A percentile compares a stretch with the other conserved stretches of the same genome.
Conservation (phyloP, 2,113 vertebrate genomes). For the Phalacrocorax aristotelis region DNA sequence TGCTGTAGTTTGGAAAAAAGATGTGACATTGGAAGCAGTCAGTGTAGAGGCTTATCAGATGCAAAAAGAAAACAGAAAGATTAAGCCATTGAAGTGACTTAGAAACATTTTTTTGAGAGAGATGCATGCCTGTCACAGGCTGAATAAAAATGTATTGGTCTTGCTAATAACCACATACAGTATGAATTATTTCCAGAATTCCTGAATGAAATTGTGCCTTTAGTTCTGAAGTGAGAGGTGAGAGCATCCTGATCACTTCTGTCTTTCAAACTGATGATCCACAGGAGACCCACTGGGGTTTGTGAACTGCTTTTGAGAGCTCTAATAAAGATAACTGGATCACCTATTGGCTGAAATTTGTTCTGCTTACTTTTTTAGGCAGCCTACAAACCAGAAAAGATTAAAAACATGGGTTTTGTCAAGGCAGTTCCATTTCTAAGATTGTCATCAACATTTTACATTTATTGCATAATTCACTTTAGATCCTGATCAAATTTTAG, state of each 20-base stretch:
- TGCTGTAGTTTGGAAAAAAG: not conserved
- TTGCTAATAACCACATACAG: not conserved
- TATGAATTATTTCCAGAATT: not conserved
- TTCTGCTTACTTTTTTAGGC: not conserved
- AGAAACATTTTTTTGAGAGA: not conserved
- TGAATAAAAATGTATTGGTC: not conserved
- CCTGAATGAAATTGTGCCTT: not conserved
- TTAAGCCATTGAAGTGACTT: not conserved
- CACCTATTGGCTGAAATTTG: not conserved
- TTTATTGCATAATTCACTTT: not conserved
- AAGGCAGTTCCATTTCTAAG: not conserved
- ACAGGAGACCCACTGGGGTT: not conserved
- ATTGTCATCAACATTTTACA: not conserved
- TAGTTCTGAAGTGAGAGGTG: not conserved
- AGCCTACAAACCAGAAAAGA: not conserved
- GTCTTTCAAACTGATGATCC: not conserved
- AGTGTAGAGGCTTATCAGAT: not conserved
- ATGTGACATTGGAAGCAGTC: not conserved
- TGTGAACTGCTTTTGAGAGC: not conserved
- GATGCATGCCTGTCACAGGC: not conserved
- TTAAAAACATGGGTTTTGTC: not conserved
- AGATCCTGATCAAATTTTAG: not conserved
- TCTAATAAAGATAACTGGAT: not conserved
- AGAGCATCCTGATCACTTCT: not conserved
- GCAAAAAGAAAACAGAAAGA: not conserved